Evolutionary conservation across 2,888 invertebrate species (phyloP).

Genomic region (Napeogenes sylphis): DNA sequence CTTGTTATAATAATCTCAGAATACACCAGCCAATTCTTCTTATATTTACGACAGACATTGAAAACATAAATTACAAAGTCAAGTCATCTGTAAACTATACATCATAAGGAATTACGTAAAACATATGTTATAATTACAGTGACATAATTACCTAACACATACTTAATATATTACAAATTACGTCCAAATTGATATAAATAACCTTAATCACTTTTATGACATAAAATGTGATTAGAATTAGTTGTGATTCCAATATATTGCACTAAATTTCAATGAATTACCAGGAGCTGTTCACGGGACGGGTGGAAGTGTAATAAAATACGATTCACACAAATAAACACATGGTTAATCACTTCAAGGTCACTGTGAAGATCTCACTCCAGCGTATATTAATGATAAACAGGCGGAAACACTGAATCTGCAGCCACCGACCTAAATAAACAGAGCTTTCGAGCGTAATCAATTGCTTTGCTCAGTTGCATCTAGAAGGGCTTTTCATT

Average conservation of each 20-base stretch:
- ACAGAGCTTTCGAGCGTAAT: constrained; percentile 20
- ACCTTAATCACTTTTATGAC: too few relatives aligned
- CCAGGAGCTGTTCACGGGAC: too few relatives aligned
- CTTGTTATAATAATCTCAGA: too few relatives aligned
- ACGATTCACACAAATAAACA: neutral
- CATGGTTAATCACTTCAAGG: neutral
- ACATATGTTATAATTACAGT: too few relatives aligned
- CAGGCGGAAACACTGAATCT: constrained; percentile 6
- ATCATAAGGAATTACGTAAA: too few relatives aligned
- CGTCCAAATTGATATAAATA: neutral
- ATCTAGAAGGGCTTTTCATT: constrained; percentile 10
- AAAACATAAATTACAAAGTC: too few relatives aligned
- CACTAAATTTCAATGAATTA: neutral
- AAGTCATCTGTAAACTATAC: too few relatives aligned
- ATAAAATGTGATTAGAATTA: too few relatives aligned
- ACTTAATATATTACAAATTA: too few relatives aligned
- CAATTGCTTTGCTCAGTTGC: constrained; percentile 19
- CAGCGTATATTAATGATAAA: constrained; percentile 1
- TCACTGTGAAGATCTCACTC: neutral
- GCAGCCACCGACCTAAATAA: constrained; percentile 16
- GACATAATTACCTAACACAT: too few relatives aligned
- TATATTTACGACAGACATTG: too few relatives aligned
- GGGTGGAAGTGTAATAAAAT: neutral
- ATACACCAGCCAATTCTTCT: too few relatives aligned
- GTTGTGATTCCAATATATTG: neutral